Evolutionary conservation across 2,888 invertebrate genomes (phyloP).

Genomic region (Trichogramma evanescens): DNA sequence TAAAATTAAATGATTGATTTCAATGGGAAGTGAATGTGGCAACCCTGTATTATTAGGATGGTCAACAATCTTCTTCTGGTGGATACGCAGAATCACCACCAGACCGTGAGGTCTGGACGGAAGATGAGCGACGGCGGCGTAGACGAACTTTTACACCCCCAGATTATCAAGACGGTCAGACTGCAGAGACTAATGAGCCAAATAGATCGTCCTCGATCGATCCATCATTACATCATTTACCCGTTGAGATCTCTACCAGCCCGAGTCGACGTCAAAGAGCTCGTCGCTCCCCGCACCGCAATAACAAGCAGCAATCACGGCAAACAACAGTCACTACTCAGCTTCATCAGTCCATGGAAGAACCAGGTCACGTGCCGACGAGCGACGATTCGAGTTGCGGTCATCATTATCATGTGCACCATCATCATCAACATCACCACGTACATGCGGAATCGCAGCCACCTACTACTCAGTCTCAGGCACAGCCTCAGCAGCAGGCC

Average conservation of each 20-base stretch:
- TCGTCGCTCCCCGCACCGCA: slow-evolving; percentile 13
- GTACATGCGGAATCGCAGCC: slow-evolving; percentile 29
- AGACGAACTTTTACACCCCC: slow-evolving; percentile 61
- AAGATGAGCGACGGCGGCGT: slow-evolving; percentile 65
- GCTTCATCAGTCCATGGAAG: slow-evolving; percentile 38
- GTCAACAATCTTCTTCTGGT: slow-evolving; percentile 41
- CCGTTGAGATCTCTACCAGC: slow-evolving; percentile 28
- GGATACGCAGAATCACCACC: slow-evolving; percentile 44
- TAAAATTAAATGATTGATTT: neutral
- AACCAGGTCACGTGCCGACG: slow-evolving; percentile 54
- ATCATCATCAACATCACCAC: slow-evolving; percentile 40
- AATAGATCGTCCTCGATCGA: too few species aligned
- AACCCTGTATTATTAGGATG: slow-evolving; percentile 27
- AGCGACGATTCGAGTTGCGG: slow-evolving; percentile 56
- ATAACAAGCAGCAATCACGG: slow-evolving; percentile 1
- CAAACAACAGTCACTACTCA: neutral
- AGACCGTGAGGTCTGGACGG: slow-evolving; percentile 51
- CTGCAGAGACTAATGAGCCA: too few species aligned
- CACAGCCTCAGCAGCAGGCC: slow-evolving; percentile 6
- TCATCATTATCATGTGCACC: slow-evolving; percentile 41
- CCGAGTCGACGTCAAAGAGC: slow-evolving; percentile 29
- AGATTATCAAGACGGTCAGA: slow-evolving; percentile 61
- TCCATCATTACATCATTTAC: slow-evolving; percentile 1
- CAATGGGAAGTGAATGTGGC: neutral
- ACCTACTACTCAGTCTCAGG: slow-evolving; percentile 9